Evolutionary conservation across 2,888 invertebrate genomes (phyloP).

Genomic region (Ptychoptera albimana): DNA sequence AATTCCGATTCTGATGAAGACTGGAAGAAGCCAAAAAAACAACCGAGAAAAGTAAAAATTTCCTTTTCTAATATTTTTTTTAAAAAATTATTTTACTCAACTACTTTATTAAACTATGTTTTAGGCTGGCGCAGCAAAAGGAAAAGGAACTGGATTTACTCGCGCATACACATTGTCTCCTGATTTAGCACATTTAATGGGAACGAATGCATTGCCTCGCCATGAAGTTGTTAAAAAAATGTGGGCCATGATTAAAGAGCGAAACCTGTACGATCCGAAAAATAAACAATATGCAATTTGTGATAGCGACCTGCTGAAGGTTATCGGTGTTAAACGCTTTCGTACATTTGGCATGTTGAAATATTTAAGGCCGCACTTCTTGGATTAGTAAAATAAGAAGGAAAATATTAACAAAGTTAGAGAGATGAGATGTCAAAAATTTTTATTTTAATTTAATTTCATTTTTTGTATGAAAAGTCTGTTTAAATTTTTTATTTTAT

Average conservation of each 20-base stretch:
- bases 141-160: conserved; percentile 64
- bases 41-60: conserved; percentile 9
- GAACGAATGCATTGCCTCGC: conserved; percentile 66
- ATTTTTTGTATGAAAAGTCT: too few relatives aligned
- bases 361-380: conserved; percentile 81
- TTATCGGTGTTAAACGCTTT: conserved; percentile 84
- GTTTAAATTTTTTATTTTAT: too few relatives aligned
- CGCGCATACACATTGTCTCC: conserved; percentile 71
- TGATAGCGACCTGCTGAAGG: conserved; percentile 74
- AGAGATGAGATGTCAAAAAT: too few relatives aligned
- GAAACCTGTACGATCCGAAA: conserved; percentile 79
- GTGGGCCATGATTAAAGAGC: conserved; percentile 80
- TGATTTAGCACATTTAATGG: conserved; percentile 63
- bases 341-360: conserved; percentile 96
- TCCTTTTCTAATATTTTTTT: neutral
- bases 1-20: conserved; percentile 53
- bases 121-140: conserved; percentile 23
- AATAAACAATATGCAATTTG: conserved; percentile 92
- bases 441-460: too few relatives aligned
- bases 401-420: too few relatives aligned
- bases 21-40: conserved; percentile 34
- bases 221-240: conserved; percentile 83
- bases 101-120: conserved; percentile 1
- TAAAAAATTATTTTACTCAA: neutral
- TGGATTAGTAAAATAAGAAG: conserved; percentile 29